Conservation (phyloP, 23 tunicate species). For the Diplosoma virens region DNA sequence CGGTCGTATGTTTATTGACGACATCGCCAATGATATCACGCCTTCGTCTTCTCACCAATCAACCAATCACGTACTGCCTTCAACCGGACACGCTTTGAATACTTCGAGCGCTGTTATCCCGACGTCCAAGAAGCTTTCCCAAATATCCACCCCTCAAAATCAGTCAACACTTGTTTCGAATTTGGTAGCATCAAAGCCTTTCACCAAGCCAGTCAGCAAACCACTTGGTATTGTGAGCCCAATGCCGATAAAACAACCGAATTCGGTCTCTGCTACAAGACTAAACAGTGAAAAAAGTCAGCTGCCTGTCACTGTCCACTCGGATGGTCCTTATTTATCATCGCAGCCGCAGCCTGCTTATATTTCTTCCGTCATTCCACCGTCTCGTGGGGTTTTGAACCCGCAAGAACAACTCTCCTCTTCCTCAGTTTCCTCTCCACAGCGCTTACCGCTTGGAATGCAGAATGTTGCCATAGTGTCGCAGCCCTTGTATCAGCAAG, state of each 20-base stretch:
- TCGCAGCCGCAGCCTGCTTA: background rate
- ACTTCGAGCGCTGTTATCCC: background rate
- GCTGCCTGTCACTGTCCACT: background rate
- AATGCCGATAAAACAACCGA: slow-evolving; percentile 3
- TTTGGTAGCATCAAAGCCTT: background rate
- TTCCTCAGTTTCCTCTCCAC: background rate
- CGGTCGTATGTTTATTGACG: slow-evolving; percentile 7
- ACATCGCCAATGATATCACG: background rate
- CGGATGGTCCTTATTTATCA: background rate
- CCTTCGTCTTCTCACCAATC: background rate
- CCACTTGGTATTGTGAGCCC: slow-evolving; percentile 21
- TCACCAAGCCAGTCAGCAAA: background rate
- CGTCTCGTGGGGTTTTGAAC: background rate
- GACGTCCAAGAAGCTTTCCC: background rate
- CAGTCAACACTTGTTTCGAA: background rate
- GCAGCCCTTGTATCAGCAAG: slow-evolving; percentile 15
- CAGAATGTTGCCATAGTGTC: slow-evolving; percentile 19
- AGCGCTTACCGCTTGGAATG: slow-evolving; percentile 8
- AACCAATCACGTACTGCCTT: background rate
- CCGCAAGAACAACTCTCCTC: background rate
- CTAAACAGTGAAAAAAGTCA: background rate
- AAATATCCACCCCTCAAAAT: background rate
- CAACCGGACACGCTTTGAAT: background rate
- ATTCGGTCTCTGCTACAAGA: background rate
- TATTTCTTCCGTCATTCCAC: background rate